These are phyloP conservation scores for Benthosema pterotum DNA, from an alignment of 2,797 vertebrate species.

Conservation along the genomic window DNA sequence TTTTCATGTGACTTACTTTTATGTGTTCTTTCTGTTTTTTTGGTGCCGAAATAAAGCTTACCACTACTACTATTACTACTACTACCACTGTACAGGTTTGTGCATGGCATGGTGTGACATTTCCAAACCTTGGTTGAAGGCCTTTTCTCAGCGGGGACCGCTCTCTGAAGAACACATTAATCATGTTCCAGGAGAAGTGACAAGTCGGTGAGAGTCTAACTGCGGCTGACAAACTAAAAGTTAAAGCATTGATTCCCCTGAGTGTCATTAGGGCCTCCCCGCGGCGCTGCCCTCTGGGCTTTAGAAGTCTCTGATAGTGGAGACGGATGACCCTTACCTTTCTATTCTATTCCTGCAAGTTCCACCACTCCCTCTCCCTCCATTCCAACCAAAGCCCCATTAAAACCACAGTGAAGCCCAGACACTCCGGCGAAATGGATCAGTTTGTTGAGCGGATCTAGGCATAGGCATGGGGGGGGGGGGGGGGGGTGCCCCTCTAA, in stretches of 20 bases:
- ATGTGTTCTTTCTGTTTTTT: too few relatives aligned
- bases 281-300: conserved; percentile 26
- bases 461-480: too few relatives aligned
- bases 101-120: conserved; percentile 6
- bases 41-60: too few relatives aligned
- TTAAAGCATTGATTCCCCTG: conserved; percentile 52
- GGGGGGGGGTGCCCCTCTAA: too few relatives aligned
- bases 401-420: neutral
- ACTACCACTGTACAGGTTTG: too few relatives aligned
- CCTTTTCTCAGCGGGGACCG: neutral
- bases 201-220: conserved; percentile 37
- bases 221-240: conserved; percentile 23
- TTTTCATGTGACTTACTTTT: too few relatives aligned
- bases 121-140: conserved; percentile 14
- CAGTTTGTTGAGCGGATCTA: too few relatives aligned
- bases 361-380: neutral
- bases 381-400: neutral
- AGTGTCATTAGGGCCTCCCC: conserved; percentile 52
- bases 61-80: too few relatives aligned
- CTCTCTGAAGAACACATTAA: conserved; percentile 50
- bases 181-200: conserved; percentile 49
- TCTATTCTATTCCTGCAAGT: neutral
- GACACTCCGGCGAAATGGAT: neutral
- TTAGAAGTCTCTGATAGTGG: conserved; percentile 29
- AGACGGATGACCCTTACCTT: conserved; percentile 29